Base-by-base conservation (phyloP, 2,113 vertebrate species). In the Tachysurus vachellii region DNA sequence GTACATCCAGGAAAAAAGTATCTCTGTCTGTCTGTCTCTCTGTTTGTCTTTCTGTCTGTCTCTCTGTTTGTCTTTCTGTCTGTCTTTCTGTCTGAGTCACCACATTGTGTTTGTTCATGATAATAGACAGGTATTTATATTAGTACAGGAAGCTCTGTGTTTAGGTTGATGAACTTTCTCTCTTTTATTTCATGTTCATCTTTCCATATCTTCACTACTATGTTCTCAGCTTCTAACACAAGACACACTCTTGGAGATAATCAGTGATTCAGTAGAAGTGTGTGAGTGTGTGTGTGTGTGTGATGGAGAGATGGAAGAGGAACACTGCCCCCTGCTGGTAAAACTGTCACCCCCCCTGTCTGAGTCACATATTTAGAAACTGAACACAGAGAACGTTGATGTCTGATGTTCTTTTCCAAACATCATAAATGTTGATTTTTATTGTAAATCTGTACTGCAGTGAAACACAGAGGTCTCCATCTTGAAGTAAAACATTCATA, bases 1-100 rank as follows among this genome's bases (percentile, higher is more conserved):
- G 10, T 98, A 98, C 0, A 95, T 98, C 64, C 98, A 99, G 89
- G 98, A 99, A 92, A 99, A 99, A 95, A 94, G 98, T 99, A 89
- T 97, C 98, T 97, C 75, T 54, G 62, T 76, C 6, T 64, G 21
- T 64, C 14, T 64, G 14, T 57, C 77, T 82, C 0, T 54, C 80
- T 82, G 12, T 16, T 21, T 44, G 10, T 26, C 31, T 64, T 19
- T 61, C n/a, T 79, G 13, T 28, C 2, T 19, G 0, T 26, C 23
- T 62, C 8, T 62, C 8, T 64, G 0, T 64, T n/a, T 62, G 0
- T 62, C 57, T 59, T 5, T 59, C 57, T 59, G 3, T 21, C 4
- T 82, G 0, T 53, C 80, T 82, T 3, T 44, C 59, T 80, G 16
- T 36, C 13, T 26, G 28, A 36, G 16, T 14, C 28, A 19, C 57